Percentiles rank a stretch among this genome's conserved stretches.
Evolutionary conservation across 1,140 invertebrate genomes (phyloP).

Genomic region (Diabrotica undecimpunctata): DNA sequence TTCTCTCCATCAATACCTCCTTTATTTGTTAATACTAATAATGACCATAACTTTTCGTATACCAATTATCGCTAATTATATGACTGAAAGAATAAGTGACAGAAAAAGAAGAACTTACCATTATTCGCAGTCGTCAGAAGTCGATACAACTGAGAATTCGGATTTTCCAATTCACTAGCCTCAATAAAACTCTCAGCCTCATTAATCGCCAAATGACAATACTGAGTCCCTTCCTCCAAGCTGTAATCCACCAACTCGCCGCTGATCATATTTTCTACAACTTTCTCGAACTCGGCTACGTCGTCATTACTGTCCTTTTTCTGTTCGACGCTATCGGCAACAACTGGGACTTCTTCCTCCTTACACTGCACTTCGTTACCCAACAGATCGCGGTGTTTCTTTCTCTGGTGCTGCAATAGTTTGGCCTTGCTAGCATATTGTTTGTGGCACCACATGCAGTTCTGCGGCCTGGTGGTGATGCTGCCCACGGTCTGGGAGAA

Average conservation of each 20-base stretch:
- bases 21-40: not conserved
- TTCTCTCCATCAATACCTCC: not conserved
- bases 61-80: not conserved
- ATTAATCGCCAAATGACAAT: constrained; percentile 34
- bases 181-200: constrained; percentile 32
- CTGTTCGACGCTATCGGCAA: constrained; percentile 6
- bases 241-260: constrained; percentile 14
- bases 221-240: constrained; percentile 31
- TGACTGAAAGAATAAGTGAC: not conserved
- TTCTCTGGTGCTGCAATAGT: constrained; percentile 75
- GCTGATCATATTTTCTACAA: constrained; percentile 17
- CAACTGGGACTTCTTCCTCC: constrained; percentile 10
- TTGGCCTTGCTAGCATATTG: constrained; percentile 82
- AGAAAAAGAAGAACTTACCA: constrained; percentile 26
- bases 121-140: constrained; percentile 35
- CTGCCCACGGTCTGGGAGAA: constrained; percentile 71
- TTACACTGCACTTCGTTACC: not conserved
- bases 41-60: not conserved
- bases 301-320: not conserved
- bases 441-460: constrained; percentile 79
- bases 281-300: constrained; percentile 1
- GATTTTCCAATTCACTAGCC: constrained; percentile 26
- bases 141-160: constrained; percentile 36
- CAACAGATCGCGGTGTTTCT: constrained; percentile 56
- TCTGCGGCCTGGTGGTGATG: constrained; percentile 68